Evolutionary conservation across 2,797 vertebrate genomes (phyloP).

Genomic region (Artibeus jamaicensis): DNA sequence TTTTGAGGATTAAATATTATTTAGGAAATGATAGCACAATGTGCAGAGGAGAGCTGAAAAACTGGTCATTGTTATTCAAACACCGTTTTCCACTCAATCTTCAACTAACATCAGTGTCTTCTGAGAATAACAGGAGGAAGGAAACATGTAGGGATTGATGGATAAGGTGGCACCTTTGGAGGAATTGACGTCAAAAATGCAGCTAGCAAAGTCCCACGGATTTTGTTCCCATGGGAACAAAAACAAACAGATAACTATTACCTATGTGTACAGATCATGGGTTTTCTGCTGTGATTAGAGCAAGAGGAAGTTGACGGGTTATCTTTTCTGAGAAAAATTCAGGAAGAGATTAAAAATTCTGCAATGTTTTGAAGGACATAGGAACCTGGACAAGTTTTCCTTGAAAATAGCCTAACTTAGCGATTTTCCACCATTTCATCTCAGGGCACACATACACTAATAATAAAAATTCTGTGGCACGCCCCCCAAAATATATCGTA

Average conservation of each 20-base stretch:
- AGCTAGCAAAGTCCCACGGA: not conserved
- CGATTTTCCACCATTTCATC: not conserved
- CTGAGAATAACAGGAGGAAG: not conserved
- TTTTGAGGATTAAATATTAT: not conserved
- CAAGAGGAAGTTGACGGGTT: not conserved
- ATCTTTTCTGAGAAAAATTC: conserved; percentile 26
- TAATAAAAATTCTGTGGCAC: not conserved
- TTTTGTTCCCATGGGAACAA: not conserved
- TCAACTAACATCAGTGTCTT: not conserved
- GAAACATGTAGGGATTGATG: not conserved
- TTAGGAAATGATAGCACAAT: not conserved
- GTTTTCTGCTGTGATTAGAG: not conserved
- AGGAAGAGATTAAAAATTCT: not conserved
- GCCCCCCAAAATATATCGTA: not conserved
- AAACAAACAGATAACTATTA: not conserved
- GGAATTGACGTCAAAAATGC: not conserved
- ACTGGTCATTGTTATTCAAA: not conserved
- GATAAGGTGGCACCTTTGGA: not conserved
- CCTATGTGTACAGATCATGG: not conserved
- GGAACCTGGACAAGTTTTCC: not conserved
- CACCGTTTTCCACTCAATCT: not conserved
- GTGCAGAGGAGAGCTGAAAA: not conserved
- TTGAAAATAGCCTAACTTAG: not conserved
- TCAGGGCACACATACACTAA: not conserved
- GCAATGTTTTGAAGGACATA: not conserved